Percentiles rank a stretch among this genome's conserved stretches.
Conservation (phyloP, 2,888 invertebrate genomes). For the Siphlonurus alternatus region DNA sequence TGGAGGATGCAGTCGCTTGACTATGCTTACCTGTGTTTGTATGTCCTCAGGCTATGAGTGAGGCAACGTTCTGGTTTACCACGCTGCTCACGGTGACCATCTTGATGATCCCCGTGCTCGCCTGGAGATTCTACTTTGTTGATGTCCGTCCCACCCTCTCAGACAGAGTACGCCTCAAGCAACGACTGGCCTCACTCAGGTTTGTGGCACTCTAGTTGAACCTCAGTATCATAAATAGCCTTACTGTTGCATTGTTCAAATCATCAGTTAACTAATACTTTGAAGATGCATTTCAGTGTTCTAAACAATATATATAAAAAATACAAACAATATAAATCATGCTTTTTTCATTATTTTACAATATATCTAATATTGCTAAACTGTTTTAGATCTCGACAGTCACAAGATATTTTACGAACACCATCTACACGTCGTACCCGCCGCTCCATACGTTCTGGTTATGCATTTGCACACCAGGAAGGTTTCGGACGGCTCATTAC, state of each 20-base stretch:
- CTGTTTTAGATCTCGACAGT: slow-evolving; percentile 38
- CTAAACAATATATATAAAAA: background rate
- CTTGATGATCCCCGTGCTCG: slow-evolving; percentile 81
- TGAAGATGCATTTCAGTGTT: background rate
- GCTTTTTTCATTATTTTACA: too few relatives aligned
- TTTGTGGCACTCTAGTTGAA: slow-evolving; percentile 12
- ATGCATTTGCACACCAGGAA: slow-evolving; percentile 97
- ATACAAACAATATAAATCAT: too few relatives aligned
- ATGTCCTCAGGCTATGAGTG: slow-evolving; percentile 72
- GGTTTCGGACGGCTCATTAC: slow-evolving; percentile 95
- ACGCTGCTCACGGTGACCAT: slow-evolving; percentile 50
- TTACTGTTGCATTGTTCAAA: background rate
- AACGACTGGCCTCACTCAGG: slow-evolving; percentile 38
- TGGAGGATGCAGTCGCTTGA: too few relatives aligned
- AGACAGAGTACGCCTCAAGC: slow-evolving; percentile 77
- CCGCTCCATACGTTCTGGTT: slow-evolving; percentile 85
- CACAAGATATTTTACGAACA: slow-evolving; percentile 63
- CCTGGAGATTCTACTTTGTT: slow-evolving; percentile 87
- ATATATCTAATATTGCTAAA: too few relatives aligned
- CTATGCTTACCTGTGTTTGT: too few relatives aligned
- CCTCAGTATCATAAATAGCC: too few relatives aligned
- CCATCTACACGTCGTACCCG: slow-evolving; percentile 78
- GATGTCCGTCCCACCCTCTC: slow-evolving; percentile 83
- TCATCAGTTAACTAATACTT: background rate
- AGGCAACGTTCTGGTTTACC: slow-evolving; percentile 58